Conservation (phyloP, 92 coral and sea anemone species). For the Zoanthus sansibaricus region DNA sequence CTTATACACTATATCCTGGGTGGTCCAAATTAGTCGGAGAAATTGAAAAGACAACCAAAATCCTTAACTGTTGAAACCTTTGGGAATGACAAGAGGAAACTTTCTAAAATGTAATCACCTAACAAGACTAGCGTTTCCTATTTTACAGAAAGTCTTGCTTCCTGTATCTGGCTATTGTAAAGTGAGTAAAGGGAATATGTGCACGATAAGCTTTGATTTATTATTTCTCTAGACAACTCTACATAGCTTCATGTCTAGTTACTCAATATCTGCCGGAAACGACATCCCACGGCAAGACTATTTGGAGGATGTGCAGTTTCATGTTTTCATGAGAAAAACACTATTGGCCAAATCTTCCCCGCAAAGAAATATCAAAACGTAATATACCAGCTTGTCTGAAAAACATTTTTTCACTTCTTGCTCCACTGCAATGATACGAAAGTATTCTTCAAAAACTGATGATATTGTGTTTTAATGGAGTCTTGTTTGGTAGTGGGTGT, state of each 20-base stretch:
- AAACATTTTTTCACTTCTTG: not conserved
- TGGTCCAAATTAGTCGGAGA: slow-evolving; percentile 27
- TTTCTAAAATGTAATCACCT: no score
- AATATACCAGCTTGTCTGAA: not conserved
- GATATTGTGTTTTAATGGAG: not conserved
- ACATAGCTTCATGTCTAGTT: not conserved
- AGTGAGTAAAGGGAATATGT: not conserved
- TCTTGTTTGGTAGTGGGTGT: not conserved
- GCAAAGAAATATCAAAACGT: not conserved
- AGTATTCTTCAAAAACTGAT: not conserved
- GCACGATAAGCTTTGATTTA: slow-evolving; percentile 3
- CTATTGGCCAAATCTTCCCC: no score
- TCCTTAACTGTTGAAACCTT: not conserved
- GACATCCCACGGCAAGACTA: not conserved
- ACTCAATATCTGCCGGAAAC: slow-evolving; percentile 26
- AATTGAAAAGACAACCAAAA: slow-evolving; percentile 8
- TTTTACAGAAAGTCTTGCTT: not conserved
- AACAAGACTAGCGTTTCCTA: not conserved
- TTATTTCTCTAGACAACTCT: not conserved
- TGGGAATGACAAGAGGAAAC: not conserved
- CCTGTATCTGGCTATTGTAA: not conserved
- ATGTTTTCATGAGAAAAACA: no score
- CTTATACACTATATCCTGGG: not conserved
- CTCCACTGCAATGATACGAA: not conserved
- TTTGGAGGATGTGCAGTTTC: not conserved